Evolutionary conservation across 2,113 vertebrate species (phyloP).

Genomic region (Cyrtonyx montezumae): DNA sequence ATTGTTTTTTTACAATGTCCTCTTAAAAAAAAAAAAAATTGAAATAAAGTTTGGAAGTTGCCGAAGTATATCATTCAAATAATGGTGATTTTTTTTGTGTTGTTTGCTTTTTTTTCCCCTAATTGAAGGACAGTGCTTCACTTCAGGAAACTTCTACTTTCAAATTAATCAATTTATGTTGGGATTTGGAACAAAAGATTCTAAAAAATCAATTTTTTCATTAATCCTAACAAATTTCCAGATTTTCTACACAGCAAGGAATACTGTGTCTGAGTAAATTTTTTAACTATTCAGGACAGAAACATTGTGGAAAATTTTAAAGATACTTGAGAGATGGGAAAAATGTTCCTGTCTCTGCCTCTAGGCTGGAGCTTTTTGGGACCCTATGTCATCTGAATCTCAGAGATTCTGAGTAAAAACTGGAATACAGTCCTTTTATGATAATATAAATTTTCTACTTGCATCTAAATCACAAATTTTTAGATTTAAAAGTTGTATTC

Average conservation of each 20-base stretch:
- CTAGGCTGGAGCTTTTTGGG: neutral
- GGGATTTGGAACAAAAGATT: neutral
- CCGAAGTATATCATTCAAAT: neutral
- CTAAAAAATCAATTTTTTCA: neutral
- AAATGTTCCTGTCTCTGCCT: neutral
- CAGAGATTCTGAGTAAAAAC: neutral
- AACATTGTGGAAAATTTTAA: neutral
- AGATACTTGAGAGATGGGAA: neutral
- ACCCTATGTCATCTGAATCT: neutral
- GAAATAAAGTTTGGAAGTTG: neutral
- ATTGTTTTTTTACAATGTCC: neutral
- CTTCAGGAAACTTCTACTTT: neutral
- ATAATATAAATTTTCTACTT: neutral
- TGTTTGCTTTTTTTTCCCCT: neutral
- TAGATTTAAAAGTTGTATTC: neutral
- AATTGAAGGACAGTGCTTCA: neutral
- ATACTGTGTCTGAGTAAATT: neutral
- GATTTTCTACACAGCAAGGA: neutral
- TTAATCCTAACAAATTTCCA: neutral
- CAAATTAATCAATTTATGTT: neutral
- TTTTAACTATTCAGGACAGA: neutral
- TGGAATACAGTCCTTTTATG: neutral
- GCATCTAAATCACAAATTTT: constrained; percentile 1
- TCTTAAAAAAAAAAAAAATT: neutral
- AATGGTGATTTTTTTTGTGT: neutral